phyloP scores from a whole-genome alignment of 2,797 vertebrate genomes.

The Ispidina picta region DNA sequence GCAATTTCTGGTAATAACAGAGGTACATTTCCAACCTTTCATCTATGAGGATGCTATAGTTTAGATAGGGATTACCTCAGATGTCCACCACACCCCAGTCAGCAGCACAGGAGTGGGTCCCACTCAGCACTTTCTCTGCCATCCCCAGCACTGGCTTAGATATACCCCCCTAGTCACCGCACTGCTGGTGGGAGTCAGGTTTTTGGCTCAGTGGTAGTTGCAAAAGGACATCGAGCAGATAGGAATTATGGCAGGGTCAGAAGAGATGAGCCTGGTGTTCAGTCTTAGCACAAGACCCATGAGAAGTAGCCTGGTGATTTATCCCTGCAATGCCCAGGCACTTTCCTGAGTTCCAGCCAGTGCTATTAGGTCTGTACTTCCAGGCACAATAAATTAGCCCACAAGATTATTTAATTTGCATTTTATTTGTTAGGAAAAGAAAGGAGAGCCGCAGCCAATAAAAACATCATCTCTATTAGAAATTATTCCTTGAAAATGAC shows the following conservation, averaged over 20 bases:
- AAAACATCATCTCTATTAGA: conserved; percentile 40
- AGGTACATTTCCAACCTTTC: neutral
- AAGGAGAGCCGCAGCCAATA: neutral
- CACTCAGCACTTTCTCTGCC: accelerated
- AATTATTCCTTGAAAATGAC: conserved; percentile 31
- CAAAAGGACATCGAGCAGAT: neutral
- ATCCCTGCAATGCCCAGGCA: neutral
- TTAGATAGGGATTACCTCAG: neutral
- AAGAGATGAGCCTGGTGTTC: neutral
- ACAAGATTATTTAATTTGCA: neutral
- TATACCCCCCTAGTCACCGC: accelerated
- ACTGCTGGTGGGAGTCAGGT: accelerated
- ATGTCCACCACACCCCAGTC: neutral
- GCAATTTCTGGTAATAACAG: neutral
- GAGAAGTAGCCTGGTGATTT: neutral
- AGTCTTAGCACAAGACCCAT: neutral
- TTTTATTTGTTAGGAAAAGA: conserved; percentile 12
- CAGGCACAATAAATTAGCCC: conserved; percentile 47
- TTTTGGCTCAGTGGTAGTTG: neutral
- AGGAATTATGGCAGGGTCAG: neutral
- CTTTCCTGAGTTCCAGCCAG: neutral
- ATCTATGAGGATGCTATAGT: neutral
- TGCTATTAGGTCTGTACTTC: neutral
- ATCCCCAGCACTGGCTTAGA: neutral
- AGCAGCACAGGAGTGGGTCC: neutral